These are phyloP conservation scores for Sebastiscus tertius DNA, from an alignment of 2,797 vertebrate species.

Conservation along the genomic window DNA sequence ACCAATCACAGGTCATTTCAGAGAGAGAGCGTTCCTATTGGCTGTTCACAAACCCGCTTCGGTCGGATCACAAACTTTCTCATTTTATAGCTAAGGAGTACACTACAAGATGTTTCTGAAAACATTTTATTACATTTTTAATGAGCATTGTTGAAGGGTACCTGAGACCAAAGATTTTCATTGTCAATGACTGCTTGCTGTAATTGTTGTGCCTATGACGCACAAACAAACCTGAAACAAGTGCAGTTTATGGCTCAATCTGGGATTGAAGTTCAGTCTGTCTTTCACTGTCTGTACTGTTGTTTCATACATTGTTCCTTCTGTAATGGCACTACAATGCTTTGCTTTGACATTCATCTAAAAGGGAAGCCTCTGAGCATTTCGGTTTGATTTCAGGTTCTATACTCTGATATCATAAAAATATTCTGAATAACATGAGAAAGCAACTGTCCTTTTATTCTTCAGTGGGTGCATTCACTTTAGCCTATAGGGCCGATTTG, in stretches of 20 bases:
- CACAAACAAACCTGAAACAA: background rate
- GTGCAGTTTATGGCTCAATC: background rate
- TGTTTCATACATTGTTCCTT: background rate
- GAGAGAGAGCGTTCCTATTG: too few relatives aligned
- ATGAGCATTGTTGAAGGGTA: too few relatives aligned
- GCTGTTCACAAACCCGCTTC: too few relatives aligned
- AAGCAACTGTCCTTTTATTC: background rate
- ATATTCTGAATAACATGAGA: background rate
- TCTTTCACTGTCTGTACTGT: background rate
- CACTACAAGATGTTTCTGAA: too few relatives aligned
- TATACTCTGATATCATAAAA: background rate
- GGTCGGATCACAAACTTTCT: too few relatives aligned
- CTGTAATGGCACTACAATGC: background rate
- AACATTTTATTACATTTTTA: too few relatives aligned
- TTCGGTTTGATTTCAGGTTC: background rate
- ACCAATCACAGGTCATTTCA: too few relatives aligned
- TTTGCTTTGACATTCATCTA: background rate
- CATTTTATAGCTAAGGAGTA: too few relatives aligned
- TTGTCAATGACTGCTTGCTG: too few relatives aligned
- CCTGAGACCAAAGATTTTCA: too few relatives aligned
- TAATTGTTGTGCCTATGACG: too few relatives aligned
- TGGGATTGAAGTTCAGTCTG: background rate
- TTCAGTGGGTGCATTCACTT: background rate
- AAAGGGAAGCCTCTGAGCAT: background rate
- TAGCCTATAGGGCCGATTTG: constrained; percentile 19